Evolutionary conservation across 2,797 vertebrate genomes (phyloP), one percentile per base, ranked within the genome.

Genomic region (Sebastes nivosus): DNA sequence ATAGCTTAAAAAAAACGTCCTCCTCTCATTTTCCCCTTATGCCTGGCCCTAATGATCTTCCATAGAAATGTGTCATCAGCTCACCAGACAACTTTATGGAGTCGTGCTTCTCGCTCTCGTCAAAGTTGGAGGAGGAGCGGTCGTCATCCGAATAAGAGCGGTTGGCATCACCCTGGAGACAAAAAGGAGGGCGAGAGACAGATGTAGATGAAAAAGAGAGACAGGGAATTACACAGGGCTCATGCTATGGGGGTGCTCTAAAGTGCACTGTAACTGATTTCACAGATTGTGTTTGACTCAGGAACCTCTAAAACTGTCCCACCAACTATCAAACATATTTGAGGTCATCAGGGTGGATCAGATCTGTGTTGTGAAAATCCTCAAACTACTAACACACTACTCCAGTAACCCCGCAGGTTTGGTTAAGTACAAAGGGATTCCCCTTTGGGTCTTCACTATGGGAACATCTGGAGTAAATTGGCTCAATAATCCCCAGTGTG

Each of bases 61-160:
- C 42, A 18, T 46, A 46, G 36, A 8, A 67, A 59, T 20, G 29
- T 27, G 20, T 36, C 25, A 4, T 27, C 7, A 82, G 94, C 91
- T 92, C 82, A 99, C 98, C 98, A 65, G 96, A 97, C 46, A 94
- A 72, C 65, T 97, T 96, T 27, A 97, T 96, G 25, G 94, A 94
- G 75, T 98, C 97, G 46, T 95, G 96, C 72, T 97, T 98, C 88
- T 98, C 97, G 60, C 96, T 96, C 8, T 98, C 98, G 3, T 98
- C 97, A 76, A 95, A 87, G 87, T 98, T 97, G 72, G 97, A 98
- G 6, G 96, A 98, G 61, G 97, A 98, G 80, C 91, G 96, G 77
- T 99, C 98, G 29, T 99, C 98, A 1, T 99, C 98, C 0, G 98
- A 98, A 75, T 97, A 98, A 1, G 98, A 99, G 4, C 96, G 94